Evolutionary conservation across 1,140 invertebrate genomes (phyloP), one percentile per base, ranked within the genome.

Genomic region (Lethocerus indicus): DNA sequence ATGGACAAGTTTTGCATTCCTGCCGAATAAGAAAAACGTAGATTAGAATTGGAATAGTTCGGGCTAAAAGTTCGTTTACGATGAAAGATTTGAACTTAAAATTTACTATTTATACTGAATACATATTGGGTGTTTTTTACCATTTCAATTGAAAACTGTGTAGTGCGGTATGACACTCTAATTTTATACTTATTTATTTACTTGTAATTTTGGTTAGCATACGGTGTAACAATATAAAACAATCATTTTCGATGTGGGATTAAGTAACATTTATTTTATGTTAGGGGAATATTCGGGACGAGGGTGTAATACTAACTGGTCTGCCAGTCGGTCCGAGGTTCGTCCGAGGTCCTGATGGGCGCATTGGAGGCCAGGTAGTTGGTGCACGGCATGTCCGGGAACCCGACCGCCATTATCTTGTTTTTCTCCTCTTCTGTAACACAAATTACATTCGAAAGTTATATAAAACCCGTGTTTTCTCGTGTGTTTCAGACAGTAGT

Each of bases 1-100:
- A 91, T 90, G 43, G 86, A 88, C 53, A 90, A 66, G 64, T 92
- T 92, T 65, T 90, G 86, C 87, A 92, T 92, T 60, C 87, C 87
- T 91, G 63, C 6, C 69, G 67, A 16, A 52, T 44, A 37, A 21
- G 24, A 45, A 41, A 26, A 24, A 26, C n/a, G n/a, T n/a, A n/a
- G n/a, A n/a, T n/a, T n/a, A n/a, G n/a, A n/a, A n/a, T n/a, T n/a
- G n/a, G n/a, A n/a, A n/a, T n/a, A n/a, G n/a, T n/a, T n/a, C n/a
- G n/a, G n/a, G n/a, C n/a, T n/a, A n/a, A n/a, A n/a, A n/a, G n/a
- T n/a, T n/a, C n/a, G n/a, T n/a, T n/a, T n/a, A n/a, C n/a, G n/a
- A n/a, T n/a, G n/a, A n/a, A n/a, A n/a, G n/a, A n/a, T n/a, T n/a
- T n/a, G n/a, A n/a, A n/a, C n/a, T n/a, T n/a, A n/a, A n/a, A n/a